Evolutionary conservation across 2,888 invertebrate genomes (phyloP).

Genomic region (Latrodectus elegans): DNA sequence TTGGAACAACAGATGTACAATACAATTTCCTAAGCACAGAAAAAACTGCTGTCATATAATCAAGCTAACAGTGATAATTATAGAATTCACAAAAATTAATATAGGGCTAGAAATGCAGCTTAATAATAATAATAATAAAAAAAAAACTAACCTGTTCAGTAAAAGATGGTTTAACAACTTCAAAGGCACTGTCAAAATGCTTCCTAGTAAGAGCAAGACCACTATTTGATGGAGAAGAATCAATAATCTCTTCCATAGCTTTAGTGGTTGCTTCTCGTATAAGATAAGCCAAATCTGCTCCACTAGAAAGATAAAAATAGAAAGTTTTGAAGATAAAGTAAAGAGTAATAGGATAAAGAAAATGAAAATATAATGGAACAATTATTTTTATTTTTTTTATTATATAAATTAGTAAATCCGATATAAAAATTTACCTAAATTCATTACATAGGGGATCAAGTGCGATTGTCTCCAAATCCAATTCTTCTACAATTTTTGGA

Average conservation of each 20-base stretch:
- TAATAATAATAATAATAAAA: no score
- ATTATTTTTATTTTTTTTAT: neutral
- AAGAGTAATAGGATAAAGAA: neutral
- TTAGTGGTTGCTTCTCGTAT: constrained; percentile 90
- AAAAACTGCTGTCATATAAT: no score
- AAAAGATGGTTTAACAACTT: constrained; percentile 90
- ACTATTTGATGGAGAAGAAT: constrained; percentile 25
- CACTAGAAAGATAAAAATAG: constrained; percentile 76
- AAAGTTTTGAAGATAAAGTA: neutral
- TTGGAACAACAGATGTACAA: no score
- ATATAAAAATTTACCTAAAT: constrained; percentile 80
- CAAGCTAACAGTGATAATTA: no score
- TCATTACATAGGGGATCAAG: constrained; percentile 82
- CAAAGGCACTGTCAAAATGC: constrained; percentile 86
- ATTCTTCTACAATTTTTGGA: constrained; percentile 85
- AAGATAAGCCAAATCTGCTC: constrained; percentile 93
- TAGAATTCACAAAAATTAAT: no score
- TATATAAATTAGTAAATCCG: neutral
- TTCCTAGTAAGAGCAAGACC: constrained; percentile 80
- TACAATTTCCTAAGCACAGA: no score
- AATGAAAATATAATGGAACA: neutral
- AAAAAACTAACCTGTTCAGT: constrained; percentile 74
- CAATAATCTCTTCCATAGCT: constrained; percentile 85
- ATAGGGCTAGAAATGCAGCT: no score
- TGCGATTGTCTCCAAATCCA: constrained; percentile 83